A percentile compares a stretch with the other conserved stretches of the same genome.
Conservation (phyloP, 2,113 vertebrate genomes). For the Micronycteris hirsuta region DNA sequence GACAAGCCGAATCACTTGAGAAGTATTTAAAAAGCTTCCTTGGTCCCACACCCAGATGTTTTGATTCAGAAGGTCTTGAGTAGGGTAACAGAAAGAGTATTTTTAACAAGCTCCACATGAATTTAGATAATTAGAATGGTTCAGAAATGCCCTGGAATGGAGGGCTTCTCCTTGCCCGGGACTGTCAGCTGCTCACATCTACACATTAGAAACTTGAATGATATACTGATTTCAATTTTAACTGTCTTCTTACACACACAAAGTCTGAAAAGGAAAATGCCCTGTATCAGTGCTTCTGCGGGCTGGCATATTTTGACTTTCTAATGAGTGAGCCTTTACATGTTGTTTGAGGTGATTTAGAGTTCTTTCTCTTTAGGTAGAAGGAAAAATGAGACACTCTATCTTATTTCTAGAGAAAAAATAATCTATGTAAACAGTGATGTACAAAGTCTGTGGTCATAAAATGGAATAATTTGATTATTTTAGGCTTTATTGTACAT, state of each 20-base stretch:
- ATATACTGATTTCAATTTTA: slow-evolving; percentile 49
- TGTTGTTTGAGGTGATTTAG: slow-evolving; percentile 63
- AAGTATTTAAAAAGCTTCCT: slow-evolving; percentile 31
- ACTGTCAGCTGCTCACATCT: not conserved
- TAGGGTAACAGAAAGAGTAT: not conserved
- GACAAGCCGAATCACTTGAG: slow-evolving; percentile 45
- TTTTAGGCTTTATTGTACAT: not conserved
- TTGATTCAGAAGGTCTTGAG: slow-evolving; percentile 53
- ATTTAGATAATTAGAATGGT: slow-evolving; percentile 45
- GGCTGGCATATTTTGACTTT: slow-evolving; percentile 74
- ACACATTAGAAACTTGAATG: slow-evolving; percentile 47
- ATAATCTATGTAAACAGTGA: slow-evolving; percentile 7
- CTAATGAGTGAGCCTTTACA: slow-evolving; percentile 63
- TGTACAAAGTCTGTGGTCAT: not conserved
- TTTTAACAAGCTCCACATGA: slow-evolving; percentile 51
- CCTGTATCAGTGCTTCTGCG: slow-evolving; percentile 61
- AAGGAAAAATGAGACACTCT: slow-evolving; percentile 15
- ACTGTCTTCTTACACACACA: slow-evolving; percentile 37
- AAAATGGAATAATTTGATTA: not conserved
- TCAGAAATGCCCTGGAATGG: slow-evolving; percentile 1
- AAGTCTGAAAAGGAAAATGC: slow-evolving; percentile 61
- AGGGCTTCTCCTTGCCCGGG: not conserved
- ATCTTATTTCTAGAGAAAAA: not conserved
- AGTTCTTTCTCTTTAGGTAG: slow-evolving; percentile 50
- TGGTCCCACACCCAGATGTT: slow-evolving; percentile 56